Percentiles rank a stretch among this genome's conserved stretches.
These are phyloP conservation scores for Arvicanthis niloticus DNA, from an alignment of 2,113 vertebrate species.

Conservation along the genomic window DNA sequence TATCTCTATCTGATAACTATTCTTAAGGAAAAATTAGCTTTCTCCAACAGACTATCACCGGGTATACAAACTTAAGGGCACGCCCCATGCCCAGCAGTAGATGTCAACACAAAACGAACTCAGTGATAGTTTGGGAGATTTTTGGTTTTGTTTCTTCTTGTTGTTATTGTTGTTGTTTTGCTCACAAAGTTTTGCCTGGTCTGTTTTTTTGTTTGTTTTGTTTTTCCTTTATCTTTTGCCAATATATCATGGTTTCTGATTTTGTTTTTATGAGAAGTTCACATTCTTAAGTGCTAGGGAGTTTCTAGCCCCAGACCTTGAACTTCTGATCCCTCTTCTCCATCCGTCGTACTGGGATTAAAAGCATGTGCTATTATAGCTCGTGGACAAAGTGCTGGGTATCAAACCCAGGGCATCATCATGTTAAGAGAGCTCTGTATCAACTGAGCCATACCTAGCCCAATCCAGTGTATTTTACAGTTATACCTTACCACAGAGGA, in stretches of 20 bases:
- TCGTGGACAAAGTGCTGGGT: background rate
- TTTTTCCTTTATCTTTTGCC: background rate
- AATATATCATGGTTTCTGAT: background rate
- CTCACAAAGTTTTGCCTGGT: background rate
- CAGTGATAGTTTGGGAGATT: background rate
- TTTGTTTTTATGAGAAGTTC: background rate
- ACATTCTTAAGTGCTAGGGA: background rate
- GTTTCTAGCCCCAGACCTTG: background rate
- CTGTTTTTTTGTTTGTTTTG: background rate
- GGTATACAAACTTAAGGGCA: background rate
- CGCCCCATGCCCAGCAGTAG: background rate
- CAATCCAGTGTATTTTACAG: background rate
- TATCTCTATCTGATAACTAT: background rate
- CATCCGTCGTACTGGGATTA: background rate
- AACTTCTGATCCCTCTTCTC: no score
- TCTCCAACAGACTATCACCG: background rate
- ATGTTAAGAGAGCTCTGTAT: background rate
- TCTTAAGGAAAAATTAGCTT: background rate
- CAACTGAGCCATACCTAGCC: background rate
- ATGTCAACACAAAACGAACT: background rate
- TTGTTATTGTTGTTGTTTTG: background rate
- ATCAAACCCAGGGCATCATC: background rate
- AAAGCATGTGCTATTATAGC: background rate
- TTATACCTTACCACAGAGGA: background rate
- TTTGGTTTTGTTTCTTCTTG: background rate